Base-by-base conservation (phyloP, 2,113 vertebrate genomes). In the Chauna torquata region DNA sequence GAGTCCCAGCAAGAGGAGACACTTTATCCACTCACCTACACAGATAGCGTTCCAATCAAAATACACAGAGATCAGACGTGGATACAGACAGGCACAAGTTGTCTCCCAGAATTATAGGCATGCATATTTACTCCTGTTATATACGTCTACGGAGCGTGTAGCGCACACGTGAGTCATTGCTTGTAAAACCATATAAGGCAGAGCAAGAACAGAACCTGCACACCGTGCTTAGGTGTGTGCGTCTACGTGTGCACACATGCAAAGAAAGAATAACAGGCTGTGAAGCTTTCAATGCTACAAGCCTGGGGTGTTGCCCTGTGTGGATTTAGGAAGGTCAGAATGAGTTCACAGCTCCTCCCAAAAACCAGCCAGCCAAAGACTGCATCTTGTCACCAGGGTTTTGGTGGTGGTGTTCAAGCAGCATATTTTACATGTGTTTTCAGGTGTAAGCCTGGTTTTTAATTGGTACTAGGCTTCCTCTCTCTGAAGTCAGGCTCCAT, bases 61-160 rank as follows among this genome's bases (percentile, higher is more conserved):
- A 90, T 45, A 82, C 87, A 34, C 85, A 11, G 85, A 49, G 74
- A 44, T 65, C 28, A 61, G 54, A 65, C 9, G 28, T 86, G 92
- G 94, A 85, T 82, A 58, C 75, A 88, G 92, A 72, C 78, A 87
- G 92, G 93, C 93, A 86, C 93, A 93, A 90, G 92, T 89, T 93
- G 82, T 96, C 90, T 95, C 86, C 91, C 78, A 76, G 0, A 72
- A 47, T 57, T 57, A 64, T 30, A 82, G 94, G 91, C 47, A 59
- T 45, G 65, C 65, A 50, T 42, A 78, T 91, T 95, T 82, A 78
- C 84, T 96, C 89, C 80, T 4, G 0, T 76, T 87, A 65, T 16
- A 80, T 61, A 54, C 64, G 15, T 34, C 82, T 76, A 2, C 58
- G 24, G 75, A 76, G 79, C 5, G 45, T 70, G 94, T 91, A 72